Evolutionary conservation across 35 echinoderm and acorn worm genomes (phyloP), one percentile per base, ranked within the genome.

Genomic region (Stichopus chloronotus): DNA sequence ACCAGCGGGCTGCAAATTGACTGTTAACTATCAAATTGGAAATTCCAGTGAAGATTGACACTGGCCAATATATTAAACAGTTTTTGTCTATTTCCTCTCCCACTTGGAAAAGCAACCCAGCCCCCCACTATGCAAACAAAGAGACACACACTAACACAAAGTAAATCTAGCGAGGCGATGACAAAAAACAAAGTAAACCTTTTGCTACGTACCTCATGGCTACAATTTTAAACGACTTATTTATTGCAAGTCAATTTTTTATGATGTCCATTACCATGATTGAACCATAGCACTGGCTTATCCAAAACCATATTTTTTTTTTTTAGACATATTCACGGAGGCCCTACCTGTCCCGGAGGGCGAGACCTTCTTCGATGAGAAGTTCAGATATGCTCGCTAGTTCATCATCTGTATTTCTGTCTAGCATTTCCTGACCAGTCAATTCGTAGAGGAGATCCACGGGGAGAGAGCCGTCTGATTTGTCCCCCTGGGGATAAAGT

Each of bases 401-500:
- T 52, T 97, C 95, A 65, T 97, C 95, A 3, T 54, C 55, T 5
- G 91, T 90, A 25, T 97, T 90, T 61, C 87, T 81, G 7, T 94
- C 93, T 1, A 97, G 8, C 71, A 92, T 97, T 87, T 97, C 95
- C 53, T 94, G 58, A 6, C 84, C 88, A 0, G 93, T 94, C 25
- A 94, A 84, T 87, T 97, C 95, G 71, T 97, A 97, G 60, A 97
- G 60, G 0, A 97, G 93, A 56, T 97, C 95, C n/a, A 97, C 94
- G 6, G 95, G 95, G 9, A 97, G 77, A 6, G 93, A 93, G 5
- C 83, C 83, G 76, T 91, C 61, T 57, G 61, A 20, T 7, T 87
- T 54, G 9, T 96, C 91, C 58, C 95, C 95, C 95, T 97, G 80
- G 52, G 20, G 55, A 57, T 63, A 88, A 76, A 63, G 56, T 88